A percentile compares a stretch with the other conserved stretches of the same genome.
These are phyloP conservation scores for Augiades crinisus DNA, from an alignment of 2,888 invertebrate species.

Conservation along the genomic window DNA sequence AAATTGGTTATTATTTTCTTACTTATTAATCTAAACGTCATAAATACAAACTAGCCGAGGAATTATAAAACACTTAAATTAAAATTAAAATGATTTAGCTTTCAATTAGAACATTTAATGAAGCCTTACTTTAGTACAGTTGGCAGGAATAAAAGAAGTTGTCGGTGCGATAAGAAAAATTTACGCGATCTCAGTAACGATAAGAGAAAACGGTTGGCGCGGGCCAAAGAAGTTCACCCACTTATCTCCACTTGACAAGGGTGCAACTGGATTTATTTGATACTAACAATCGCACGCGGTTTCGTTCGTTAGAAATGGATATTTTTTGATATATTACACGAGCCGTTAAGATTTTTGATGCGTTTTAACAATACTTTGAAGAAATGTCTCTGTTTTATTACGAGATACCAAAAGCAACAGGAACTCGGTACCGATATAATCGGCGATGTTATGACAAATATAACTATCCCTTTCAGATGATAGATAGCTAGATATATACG, in stretches of 20 bases:
- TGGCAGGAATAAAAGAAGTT: conserved; percentile 39
- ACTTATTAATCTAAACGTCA: no score
- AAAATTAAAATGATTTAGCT: conserved; percentile 4
- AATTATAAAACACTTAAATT: no score
- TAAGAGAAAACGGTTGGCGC: conserved; percentile 45
- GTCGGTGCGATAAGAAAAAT: conserved; percentile 61
- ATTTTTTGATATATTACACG: not conserved
- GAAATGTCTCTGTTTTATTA: no score
- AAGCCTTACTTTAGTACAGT: conserved; percentile 26
- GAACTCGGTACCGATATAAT: no score
- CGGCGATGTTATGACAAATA: no score
- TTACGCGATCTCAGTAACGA: conserved; percentile 55
- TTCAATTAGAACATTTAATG: conserved; percentile 29
- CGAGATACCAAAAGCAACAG: no score
- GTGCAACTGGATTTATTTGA: conserved; percentile 47
- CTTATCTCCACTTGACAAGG: conserved; percentile 58
- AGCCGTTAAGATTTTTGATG: not conserved
- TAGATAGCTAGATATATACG: no score
- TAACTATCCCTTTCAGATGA: no score
- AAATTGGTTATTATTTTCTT: no score
- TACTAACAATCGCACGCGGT: not conserved
- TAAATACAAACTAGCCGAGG: no score
- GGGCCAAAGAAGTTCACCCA: conserved; percentile 50
- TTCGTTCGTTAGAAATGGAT: conserved; percentile 7
- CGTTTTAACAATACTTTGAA: no score